These are phyloP conservation scores for Bergia sp. DNA, from an alignment of 92 coral and sea anemone genomes.

Conservation along the genomic window DNA sequence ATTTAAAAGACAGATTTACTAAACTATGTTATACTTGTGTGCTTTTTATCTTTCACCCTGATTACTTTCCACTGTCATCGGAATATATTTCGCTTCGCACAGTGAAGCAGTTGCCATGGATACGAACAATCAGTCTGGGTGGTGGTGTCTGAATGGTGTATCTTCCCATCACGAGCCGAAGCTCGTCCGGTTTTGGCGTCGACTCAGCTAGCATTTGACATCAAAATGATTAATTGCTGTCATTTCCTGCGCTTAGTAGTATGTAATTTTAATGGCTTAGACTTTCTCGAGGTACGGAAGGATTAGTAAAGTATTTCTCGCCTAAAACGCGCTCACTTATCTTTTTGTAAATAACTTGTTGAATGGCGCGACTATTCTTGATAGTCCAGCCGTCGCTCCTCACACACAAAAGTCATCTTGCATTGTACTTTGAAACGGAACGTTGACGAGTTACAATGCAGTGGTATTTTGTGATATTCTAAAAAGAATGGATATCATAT, in stretches of 20 bases:
- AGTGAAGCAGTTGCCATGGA: background rate
- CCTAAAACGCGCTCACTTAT: conserved; percentile 34
- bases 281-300: conserved; percentile 39
- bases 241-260: conserved; percentile 58
- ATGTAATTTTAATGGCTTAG: conserved; percentile 38
- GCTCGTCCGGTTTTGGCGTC: conserved; percentile 48
- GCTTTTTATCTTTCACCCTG: conserved; percentile 27
- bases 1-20: background rate
- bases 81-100: background rate
- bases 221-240: conserved; percentile 45
- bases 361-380: background rate
- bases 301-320: conserved; percentile 43
- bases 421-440: background rate
- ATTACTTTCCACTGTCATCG: conserved; percentile 11
- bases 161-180: conserved; percentile 30
- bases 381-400: background rate
- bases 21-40: background rate
- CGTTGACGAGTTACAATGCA: background rate
- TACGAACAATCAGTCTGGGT: conserved; percentile 27
- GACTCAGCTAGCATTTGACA: conserved; percentile 36
- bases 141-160: conserved; percentile 21
- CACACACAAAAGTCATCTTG: background rate
- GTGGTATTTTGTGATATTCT: background rate
- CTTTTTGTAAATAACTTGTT: conserved; percentile 26
- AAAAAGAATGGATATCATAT: background rate